These are phyloP conservation scores for Lordiphosa fenestrarum DNA, from an alignment of 2,888 invertebrate genomes.

Conservation along the genomic window DNA sequence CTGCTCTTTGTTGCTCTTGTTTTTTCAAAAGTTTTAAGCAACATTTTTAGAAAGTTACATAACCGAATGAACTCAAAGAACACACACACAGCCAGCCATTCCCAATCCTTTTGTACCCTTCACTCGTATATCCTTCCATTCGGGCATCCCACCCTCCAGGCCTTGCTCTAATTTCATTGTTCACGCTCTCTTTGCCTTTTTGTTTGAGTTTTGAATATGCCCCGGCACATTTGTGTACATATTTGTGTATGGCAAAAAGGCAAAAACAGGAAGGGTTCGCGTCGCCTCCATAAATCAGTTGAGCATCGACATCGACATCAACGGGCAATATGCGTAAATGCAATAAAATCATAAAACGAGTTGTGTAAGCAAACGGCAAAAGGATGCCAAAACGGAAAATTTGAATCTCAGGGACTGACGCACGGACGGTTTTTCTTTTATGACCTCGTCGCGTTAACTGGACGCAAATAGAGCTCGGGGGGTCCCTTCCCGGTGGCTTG, in stretches of 20 bases:
- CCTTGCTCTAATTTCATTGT: constrained; percentile 72
- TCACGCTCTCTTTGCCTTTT: constrained; percentile 60
- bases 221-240: constrained; percentile 23
- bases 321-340: constrained; percentile 68
- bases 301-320: constrained; percentile 42
- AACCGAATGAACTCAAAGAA: constrained; percentile 42
- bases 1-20: constrained; percentile 2
- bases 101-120: constrained; percentile 55
- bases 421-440: constrained; percentile 58
- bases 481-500: constrained; percentile 20
- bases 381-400: constrained; percentile 57
- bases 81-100: not conserved
- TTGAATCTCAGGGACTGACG: constrained; percentile 46
- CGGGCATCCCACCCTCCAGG: constrained; percentile 54
- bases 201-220: constrained; percentile 66
- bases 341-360: constrained; percentile 75
- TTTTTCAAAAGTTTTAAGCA: constrained; percentile 12
- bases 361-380: constrained; percentile 46
- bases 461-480: constrained; percentile 65
- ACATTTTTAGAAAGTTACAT: constrained; percentile 58
- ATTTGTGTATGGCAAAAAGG: constrained; percentile 27
- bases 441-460: constrained; percentile 66
- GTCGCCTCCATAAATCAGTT: constrained; percentile 73
- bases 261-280: constrained; percentile 26
- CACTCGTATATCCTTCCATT: not conserved